Evolutionary conservation across 2,113 vertebrate species (phyloP).

Genomic region (Osmerus mordax): DNA sequence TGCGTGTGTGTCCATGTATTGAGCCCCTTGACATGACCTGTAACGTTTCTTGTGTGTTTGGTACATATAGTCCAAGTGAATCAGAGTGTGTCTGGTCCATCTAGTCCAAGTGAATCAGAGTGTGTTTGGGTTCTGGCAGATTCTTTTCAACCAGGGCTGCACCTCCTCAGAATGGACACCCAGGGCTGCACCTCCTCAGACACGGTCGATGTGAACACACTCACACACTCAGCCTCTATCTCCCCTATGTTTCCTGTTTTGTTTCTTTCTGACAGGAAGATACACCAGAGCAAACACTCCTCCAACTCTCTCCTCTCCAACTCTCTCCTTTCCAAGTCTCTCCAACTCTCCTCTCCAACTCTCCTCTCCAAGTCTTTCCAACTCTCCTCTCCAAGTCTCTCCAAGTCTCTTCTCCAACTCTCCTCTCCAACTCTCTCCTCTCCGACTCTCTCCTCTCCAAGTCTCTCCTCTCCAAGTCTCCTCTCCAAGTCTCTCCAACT

Average conservation of each 20-base stretch:
- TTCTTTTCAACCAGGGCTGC: too few species aligned
- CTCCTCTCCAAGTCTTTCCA: not conserved
- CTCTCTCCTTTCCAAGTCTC: not conserved
- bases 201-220: not conserved
- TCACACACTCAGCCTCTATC: not conserved
- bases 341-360: not conserved
- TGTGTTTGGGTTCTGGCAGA: too few species aligned
- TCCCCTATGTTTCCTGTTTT: not conserved
- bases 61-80: too few species aligned
- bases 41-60: too few species aligned
- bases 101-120: too few species aligned
- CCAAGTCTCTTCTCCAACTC: not conserved
- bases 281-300: not conserved
- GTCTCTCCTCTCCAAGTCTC: not conserved
- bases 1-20: too few species aligned
- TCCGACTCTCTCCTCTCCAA: not conserved
- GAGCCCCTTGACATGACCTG: too few species aligned
- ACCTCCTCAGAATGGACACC: too few species aligned
- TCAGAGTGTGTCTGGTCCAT: too few species aligned
- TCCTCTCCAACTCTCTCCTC: not conserved
- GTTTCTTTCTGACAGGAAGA: slow-evolving; percentile 1
- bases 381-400: not conserved
- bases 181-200: too few species aligned
- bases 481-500: not conserved
- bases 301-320: not conserved